Percentiles rank a stretch among this genome's conserved stretches.
phyloP scores from a whole-genome alignment of 2,113 vertebrate genomes.

The Lichenostomus cassidix region DNA sequence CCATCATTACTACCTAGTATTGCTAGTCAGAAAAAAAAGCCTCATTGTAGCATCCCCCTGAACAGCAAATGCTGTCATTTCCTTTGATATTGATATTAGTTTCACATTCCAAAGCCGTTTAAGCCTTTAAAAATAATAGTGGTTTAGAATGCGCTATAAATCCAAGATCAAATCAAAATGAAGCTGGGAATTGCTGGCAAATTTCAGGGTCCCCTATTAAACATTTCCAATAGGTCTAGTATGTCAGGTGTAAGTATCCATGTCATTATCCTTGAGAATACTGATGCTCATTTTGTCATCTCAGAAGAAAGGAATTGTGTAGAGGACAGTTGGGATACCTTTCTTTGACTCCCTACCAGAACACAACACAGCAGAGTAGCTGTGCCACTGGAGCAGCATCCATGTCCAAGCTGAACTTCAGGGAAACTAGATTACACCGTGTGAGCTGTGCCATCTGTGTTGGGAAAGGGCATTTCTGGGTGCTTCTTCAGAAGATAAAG shows the following conservation, averaged over 20 bases:
- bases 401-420: background rate
- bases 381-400: fast-evolving
- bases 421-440: background rate
- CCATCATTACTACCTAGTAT: background rate
- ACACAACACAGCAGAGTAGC: background rate
- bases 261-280: background rate
- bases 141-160: background rate
- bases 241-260: background rate
- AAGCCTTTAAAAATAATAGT: background rate
- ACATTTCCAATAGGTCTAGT: background rate
- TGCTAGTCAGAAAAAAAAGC: background rate
- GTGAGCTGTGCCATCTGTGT: background rate
- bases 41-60: background rate
- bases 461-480: background rate
- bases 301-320: background rate
- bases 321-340: background rate
- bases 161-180: background rate
- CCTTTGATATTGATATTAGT: background rate
- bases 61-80: background rate
- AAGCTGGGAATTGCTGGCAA: background rate
- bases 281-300: background rate
- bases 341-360: background rate
- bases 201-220: background rate
- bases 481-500: background rate
- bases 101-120: background rate